Base-by-base conservation (phyloP, 2,113 vertebrate genomes). In the Notothenia rossii region DNA sequence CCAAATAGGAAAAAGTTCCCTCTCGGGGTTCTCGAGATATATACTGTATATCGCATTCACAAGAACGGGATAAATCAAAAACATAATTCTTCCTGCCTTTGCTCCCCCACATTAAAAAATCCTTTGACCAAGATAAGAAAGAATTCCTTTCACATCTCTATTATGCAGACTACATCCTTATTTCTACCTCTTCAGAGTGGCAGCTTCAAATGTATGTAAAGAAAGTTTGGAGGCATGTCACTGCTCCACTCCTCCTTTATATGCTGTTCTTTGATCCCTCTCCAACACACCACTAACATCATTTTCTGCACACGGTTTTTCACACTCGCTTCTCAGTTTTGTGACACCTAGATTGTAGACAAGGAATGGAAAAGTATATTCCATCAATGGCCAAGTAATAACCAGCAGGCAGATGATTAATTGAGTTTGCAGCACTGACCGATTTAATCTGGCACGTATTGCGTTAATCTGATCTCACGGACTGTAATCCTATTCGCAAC, bases 371-470 rank as follows among this genome's bases (percentile, higher is more conserved):
- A 77, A 66, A 36, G 12, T 53, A 61, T 67, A 17, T n/a, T 54
- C 62, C 50, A 49, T 51, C 64, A 51, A 29, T 17, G 40, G 46
- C 51, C 10, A 60, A 61, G 50, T 53, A 75, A 65, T 58, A 79
- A 70, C 65, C 60, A 66, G 3, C 12, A 1, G 53, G 65, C 40
- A 66, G 68, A 86, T 69, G 48, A 86, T 55, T 90, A 20, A 85
- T 86, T 87, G 58, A 73, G 73, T 88, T 81, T 81, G 80, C 72
- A 81, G 81, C 67, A 72, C 43, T 85, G 77, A 88, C 76, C 86
- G 77, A 90, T 89, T 92, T 87, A 92, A 92, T 90, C 82, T 83
- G 83, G 61, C 80, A 66, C 80, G 79, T 75, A 84, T 89, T 82
- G 81, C 76, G 70, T 75, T 91, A 91, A 92, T 91, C 90, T 86